Evolutionary conservation across 2,888 invertebrate genomes (phyloP).

Genomic region (Caenorhabditis macrosperma): DNA sequence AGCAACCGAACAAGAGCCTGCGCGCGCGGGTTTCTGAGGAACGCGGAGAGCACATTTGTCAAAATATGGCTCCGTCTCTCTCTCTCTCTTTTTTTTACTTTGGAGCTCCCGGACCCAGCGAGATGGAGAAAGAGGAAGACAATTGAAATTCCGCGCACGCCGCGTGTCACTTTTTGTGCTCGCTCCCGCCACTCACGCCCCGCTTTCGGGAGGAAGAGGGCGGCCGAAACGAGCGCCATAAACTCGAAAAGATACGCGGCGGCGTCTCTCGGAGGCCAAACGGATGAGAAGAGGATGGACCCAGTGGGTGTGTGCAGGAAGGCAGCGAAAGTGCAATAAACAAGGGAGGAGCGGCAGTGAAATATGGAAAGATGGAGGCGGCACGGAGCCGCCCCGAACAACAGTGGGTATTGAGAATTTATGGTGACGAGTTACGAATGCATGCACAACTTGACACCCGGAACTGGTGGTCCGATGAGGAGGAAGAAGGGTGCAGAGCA

Average conservation of each 20-base stretch:
- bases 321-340: constrained; percentile 31
- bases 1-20: no score
- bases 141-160: constrained; percentile 41
- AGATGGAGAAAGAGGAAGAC: constrained; percentile 22
- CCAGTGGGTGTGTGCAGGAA: no score
- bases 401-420: constrained; percentile 23
- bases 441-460: constrained; percentile 5
- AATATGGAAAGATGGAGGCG: constrained; percentile 3
- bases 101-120: not conserved
- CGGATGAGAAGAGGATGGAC: constrained; percentile 20
- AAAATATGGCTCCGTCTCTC: constrained; percentile 22
- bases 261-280: not conserved
- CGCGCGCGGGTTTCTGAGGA: constrained; percentile 23
- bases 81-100: not conserved
- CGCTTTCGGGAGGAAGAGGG: no score
- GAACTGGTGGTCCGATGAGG: not conserved
- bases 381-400: not conserved
- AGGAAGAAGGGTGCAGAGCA: not conserved
- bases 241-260: constrained; percentile 38
- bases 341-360: constrained; percentile 26
- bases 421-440: constrained; percentile 23
- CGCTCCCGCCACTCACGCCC: constrained; percentile 38
- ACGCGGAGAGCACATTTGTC: constrained; percentile 38
- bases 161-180: constrained; percentile 44
- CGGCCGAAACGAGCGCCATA: constrained; percentile 44